Conservation (phyloP, 2,888 invertebrate genomes). For the Lucinisca nassula region DNA sequence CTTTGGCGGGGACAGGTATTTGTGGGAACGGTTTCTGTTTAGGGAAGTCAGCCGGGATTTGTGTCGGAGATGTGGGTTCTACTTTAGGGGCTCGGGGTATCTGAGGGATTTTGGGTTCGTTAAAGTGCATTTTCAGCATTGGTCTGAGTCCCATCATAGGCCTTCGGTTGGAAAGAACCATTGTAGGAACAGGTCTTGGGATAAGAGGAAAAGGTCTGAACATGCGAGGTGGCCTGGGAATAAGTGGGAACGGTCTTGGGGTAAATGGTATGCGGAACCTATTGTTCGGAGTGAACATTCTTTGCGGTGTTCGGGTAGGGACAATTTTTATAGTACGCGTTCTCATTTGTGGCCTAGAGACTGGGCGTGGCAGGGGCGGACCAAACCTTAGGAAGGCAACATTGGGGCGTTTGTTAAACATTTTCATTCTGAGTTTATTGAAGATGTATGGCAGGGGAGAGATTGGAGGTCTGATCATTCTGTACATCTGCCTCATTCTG, state of each 20-base stretch:
- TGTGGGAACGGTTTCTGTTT: constrained; percentile 29
- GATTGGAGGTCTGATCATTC: constrained; percentile 10
- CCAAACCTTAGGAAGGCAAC: constrained; percentile 43
- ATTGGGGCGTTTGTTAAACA: constrained; percentile 15
- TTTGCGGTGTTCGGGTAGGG: background rate
- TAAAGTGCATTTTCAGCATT: constrained; percentile 18
- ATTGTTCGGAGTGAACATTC: background rate
- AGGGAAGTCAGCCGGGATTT: background rate
- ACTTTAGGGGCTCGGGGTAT: background rate
- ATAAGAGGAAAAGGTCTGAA: background rate
- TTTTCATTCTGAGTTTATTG: background rate
- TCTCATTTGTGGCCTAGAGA: constrained; percentile 22
- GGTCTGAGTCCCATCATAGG: background rate
- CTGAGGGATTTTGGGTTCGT: constrained; percentile 1
- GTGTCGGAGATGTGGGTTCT: background rate
- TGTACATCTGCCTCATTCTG: background rate
- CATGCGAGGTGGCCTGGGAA: constrained; percentile 4
- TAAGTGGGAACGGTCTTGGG: background rate
- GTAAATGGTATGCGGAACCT: background rate
- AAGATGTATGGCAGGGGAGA: constrained; percentile 40
- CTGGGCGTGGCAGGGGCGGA: constrained; percentile 45
- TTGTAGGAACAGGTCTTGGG: constrained; percentile 3
- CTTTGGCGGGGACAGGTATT: constrained; percentile 12
- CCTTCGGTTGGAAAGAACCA: background rate
- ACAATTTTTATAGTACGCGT: background rate